Conservation (phyloP, 35 echinoderm and acorn worm species). For the Eucidaris tribuloides region DNA sequence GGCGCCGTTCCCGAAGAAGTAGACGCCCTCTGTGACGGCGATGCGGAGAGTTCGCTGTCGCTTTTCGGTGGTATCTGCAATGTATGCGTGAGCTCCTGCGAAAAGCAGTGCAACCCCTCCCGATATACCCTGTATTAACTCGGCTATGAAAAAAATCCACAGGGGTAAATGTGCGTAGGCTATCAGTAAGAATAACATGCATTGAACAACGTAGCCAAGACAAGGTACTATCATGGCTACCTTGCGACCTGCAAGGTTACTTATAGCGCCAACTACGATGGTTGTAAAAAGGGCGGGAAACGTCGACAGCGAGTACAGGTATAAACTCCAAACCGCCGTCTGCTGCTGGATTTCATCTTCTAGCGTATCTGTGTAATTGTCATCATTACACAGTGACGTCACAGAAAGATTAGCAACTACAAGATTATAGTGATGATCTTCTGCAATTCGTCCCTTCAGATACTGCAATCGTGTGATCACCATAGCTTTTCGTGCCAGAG, state of each 20-base stretch:
- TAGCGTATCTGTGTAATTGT: not conserved
- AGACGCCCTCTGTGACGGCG: conserved; percentile 31
- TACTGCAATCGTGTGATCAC: conserved; percentile 12
- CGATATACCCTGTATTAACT: conserved; percentile 31
- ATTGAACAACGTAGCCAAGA: conserved; percentile 35
- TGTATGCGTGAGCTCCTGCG: conserved; percentile 25
- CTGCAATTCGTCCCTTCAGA: conserved; percentile 31
- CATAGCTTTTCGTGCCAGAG: not conserved
- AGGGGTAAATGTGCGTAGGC: conserved; percentile 26
- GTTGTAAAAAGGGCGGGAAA: conserved; percentile 47
- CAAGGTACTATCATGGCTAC: conserved; percentile 34
- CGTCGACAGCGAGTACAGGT: conserved; percentile 10
- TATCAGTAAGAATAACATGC: conserved; percentile 6
- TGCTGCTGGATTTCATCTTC: conserved; percentile 37
- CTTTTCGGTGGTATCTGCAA: conserved; percentile 31
- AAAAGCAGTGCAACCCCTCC: conserved; percentile 50
- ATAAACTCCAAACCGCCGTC: conserved; percentile 37
- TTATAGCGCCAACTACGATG: conserved; percentile 29
- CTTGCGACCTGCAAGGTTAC: conserved; percentile 41
- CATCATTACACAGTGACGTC: not conserved
- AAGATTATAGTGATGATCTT: conserved; percentile 16
- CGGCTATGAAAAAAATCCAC: conserved; percentile 25
- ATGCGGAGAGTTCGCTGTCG: conserved; percentile 42
- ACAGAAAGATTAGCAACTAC: not conserved
- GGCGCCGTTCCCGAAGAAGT: conserved; percentile 9